phyloP scores from a whole-genome alignment of 2,888 invertebrate genomes.

The Dryocosmus kuriphilus region DNA sequence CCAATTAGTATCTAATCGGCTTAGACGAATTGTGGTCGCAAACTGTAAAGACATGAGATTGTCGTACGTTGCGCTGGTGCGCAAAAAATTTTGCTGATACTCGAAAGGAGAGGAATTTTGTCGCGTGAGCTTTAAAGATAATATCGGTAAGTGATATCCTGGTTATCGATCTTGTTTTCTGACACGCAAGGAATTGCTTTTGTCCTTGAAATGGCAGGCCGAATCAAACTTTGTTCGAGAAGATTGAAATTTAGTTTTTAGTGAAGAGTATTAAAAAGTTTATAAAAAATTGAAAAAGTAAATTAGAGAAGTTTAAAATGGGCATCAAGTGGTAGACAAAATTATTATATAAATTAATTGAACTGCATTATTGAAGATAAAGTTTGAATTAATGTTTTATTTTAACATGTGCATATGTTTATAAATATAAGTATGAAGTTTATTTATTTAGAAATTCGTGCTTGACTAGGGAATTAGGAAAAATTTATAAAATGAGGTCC shows the following conservation, averaged over 20 bases:
- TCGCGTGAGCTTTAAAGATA: slow-evolving; percentile 1
- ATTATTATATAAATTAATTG: too few species aligned
- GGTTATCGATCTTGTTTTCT: slow-evolving; percentile 21
- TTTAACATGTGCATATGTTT: background rate
- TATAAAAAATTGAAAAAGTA: background rate
- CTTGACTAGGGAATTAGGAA: background rate
- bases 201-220: slow-evolving; percentile 35
- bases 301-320: background rate
- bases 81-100: slow-evolving; percentile 62
- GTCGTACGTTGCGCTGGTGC: slow-evolving; percentile 62
- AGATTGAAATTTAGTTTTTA: background rate
- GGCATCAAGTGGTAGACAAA: too few species aligned
- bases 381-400: too few species aligned
- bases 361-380: too few species aligned
- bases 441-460: background rate
- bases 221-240: background rate
- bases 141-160: slow-evolving; percentile 37
- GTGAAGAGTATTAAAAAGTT: background rate
- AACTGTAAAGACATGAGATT: slow-evolving; percentile 42
- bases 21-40: slow-evolving; percentile 14
- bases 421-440: background rate
- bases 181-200: slow-evolving; percentile 18
- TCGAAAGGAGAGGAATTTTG: slow-evolving; percentile 42
- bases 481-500: slow-evolving; percentile 69
- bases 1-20: slow-evolving; percentile 37